These are phyloP conservation scores for Lerista edwardsae DNA, from an alignment of 2,797 vertebrate genomes.

Conservation along the genomic window DNA sequence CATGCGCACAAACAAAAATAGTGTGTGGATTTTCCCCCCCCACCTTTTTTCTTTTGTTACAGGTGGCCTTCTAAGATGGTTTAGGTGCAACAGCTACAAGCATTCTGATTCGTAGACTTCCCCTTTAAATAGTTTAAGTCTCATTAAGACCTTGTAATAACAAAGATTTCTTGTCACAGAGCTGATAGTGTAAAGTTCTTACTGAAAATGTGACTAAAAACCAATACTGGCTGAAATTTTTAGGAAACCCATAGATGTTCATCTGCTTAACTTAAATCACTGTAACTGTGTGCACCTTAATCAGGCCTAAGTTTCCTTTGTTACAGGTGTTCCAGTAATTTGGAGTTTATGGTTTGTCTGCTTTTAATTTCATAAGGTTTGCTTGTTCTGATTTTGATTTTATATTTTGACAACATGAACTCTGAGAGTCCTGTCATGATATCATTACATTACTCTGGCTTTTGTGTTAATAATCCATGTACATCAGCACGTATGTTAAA, in stretches of 20 bases:
- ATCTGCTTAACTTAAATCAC: conserved; percentile 33
- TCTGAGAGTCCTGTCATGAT: conserved; percentile 33
- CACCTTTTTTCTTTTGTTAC: conserved; percentile 85
- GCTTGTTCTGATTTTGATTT: conserved; percentile 40
- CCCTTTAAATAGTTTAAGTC: conserved; percentile 17
- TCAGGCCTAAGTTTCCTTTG: conserved; percentile 75
- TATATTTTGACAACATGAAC: conserved; percentile 44
- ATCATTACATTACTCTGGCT: conserved; percentile 27
- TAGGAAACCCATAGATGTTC: not conserved
- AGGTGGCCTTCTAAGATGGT: conserved; percentile 88
- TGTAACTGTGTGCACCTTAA: conserved; percentile 81
- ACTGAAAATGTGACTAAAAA: conserved; percentile 53
- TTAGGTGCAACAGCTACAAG: conserved; percentile 89
- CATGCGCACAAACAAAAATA: conserved; percentile 70
- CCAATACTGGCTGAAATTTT: conserved; percentile 41
- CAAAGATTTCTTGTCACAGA: conserved; percentile 41
- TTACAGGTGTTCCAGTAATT: conserved; percentile 78
- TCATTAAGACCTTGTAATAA: conserved; percentile 35
- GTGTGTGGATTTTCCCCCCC: conserved; percentile 79
- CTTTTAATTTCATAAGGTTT: conserved; percentile 64
- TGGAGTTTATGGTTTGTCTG: conserved; percentile 59
- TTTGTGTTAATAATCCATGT: conserved; percentile 10
- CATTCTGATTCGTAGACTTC: conserved; percentile 18
- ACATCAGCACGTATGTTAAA: not conserved
- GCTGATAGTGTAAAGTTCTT: conserved; percentile 42